phyloP scores from a whole-genome alignment of 2,113 vertebrate species.

The Orthonyx spaldingii region DNA sequence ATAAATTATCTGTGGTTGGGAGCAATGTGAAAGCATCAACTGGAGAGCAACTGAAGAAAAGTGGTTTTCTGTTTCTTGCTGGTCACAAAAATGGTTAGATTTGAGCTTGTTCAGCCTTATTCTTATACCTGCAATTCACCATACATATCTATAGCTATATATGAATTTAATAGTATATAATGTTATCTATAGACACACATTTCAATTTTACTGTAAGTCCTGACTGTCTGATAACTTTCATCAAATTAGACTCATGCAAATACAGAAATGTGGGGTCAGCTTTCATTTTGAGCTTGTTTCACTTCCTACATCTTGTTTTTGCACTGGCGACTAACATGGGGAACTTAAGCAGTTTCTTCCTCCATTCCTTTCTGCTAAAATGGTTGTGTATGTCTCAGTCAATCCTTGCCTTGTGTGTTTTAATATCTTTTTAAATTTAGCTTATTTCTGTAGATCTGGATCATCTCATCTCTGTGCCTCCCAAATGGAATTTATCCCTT shows the following conservation, averaged over 20 bases:
- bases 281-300: constrained; percentile 16
- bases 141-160: not conserved
- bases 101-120: not conserved
- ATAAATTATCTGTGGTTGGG: not conserved
- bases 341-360: not conserved
- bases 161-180: not conserved
- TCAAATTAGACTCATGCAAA: not conserved
- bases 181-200: not conserved
- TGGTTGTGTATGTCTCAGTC: not conserved
- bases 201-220: not conserved
- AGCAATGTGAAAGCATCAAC: not conserved
- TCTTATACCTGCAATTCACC: not conserved
- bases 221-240: not conserved
- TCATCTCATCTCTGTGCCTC: not conserved
- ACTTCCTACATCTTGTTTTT: constrained; percentile 33
- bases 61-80: not conserved
- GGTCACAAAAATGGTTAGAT: not conserved
- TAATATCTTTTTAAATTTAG: not conserved
- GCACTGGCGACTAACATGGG: not conserved
- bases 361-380: not conserved
- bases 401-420: not conserved
- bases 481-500: not conserved
- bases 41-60: not conserved
- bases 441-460: not conserved
- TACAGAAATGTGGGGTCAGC: not conserved